Evolutionary conservation across 2,888 invertebrate genomes (phyloP), one percentile per base, ranked within the genome.

Genomic region (Deilephila porcellus): DNA sequence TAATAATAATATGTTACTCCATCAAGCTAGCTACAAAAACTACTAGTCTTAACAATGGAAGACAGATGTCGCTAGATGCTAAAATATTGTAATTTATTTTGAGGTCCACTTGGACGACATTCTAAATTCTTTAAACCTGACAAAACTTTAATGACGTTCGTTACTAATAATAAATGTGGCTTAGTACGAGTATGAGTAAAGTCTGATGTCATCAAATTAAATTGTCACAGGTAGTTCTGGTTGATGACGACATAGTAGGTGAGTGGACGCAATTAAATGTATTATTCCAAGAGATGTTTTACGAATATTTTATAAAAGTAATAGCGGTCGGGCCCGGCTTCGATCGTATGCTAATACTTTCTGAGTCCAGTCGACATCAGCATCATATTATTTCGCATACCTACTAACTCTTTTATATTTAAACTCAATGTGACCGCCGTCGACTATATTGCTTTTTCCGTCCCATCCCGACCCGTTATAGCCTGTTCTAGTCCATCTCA

Each of bases 191-290:
- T 67, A 45, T 20, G 20, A 25, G 7, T 2, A 52, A 45, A 52
- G 25, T 20, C 20, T 67, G 45, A 25, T 52, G 17, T 52, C 25
- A 67, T 52, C 45, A 20, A 67, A 67, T 20, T 25, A 6, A 67
- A 25, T 52, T 67, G 67, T 25, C n/a, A 45, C 4, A 56, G 7
- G n/a, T 52, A 67, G 45, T 52, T 67, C 45, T 17, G 25, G 20
- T 17, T 25, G 25, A 11, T 52, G 52, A 67, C 67, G 67, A 67
- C 25, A 67, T 67, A 25, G 37, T 53, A 56, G n/a, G n/a, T n/a
- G 56, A 56, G 0, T 56, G 56, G 56, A 56, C n/a, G 56, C n/a
- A 56, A 19, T 56, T n/a, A 56, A 56, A 56, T 56, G 19, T 56
- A 6, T 17, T 56, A 56, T 19, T 6, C 17, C 7, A 56, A 56